Conservation (phyloP, 2,113 vertebrate genomes). For the Raja brachyura region DNA sequence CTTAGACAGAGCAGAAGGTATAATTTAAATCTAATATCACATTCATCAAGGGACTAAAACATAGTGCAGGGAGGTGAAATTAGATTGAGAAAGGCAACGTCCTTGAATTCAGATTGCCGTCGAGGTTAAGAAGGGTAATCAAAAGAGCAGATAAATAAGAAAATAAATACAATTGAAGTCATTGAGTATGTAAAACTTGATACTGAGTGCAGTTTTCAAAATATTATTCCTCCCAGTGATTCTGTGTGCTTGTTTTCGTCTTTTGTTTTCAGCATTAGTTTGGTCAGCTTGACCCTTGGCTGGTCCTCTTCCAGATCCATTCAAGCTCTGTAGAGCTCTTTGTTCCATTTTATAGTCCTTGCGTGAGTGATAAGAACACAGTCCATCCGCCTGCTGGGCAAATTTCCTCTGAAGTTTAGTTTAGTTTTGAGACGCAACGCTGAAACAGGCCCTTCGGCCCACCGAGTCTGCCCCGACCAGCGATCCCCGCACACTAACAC, state of each 20-base stretch:
- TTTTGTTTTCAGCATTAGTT: background rate
- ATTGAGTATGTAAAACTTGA: background rate
- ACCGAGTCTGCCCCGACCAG: no score
- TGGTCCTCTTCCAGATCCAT: background rate
- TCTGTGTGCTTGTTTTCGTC: background rate
- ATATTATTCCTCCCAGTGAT: background rate
- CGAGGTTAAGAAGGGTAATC: background rate
- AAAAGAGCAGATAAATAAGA: background rate
- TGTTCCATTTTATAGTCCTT: background rate
- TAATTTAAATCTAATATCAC: background rate
- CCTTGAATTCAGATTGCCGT: background rate
- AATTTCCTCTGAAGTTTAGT: background rate
- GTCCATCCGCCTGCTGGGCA: background rate
- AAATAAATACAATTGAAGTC: background rate
- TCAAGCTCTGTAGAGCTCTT: background rate
- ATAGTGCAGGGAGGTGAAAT: background rate
- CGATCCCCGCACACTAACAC: no score
- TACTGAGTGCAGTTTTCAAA: background rate
- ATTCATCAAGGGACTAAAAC: background rate
- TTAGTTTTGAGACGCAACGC: background rate
- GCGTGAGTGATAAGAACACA: background rate
- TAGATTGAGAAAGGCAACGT: background rate
- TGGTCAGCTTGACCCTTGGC: constrained; percentile 24
- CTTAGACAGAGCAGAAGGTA: background rate
- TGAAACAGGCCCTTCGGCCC: no score